A percentile compares a stretch with the other conserved stretches of the same genome.
phyloP scores from a whole-genome alignment of 2,888 invertebrate genomes.

The Bugula neritina region DNA sequence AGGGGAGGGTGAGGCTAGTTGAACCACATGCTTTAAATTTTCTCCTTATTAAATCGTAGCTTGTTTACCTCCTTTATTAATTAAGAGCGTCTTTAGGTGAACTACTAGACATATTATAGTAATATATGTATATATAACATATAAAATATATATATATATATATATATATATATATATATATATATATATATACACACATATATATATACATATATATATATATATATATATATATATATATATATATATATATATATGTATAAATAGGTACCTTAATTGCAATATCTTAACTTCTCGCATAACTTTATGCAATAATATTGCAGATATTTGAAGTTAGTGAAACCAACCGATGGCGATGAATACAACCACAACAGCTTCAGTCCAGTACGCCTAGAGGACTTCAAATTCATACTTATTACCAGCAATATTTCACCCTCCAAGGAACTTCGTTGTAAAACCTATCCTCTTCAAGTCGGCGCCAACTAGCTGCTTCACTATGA shows the following conservation, averaged over 20 bases:
- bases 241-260: background rate
- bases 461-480: too few relatives aligned
- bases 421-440: too few relatives aligned
- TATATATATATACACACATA: background rate
- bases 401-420: constrained; percentile 29
- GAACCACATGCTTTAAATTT: too few relatives aligned
- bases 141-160: background rate
- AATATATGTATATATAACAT: background rate
- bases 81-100: too few relatives aligned
- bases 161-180: background rate
- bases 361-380: constrained; percentile 29
- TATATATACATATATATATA: background rate
- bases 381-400: constrained; percentile 27
- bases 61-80: too few relatives aligned
- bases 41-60: too few relatives aligned
- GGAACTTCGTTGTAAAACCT: too few relatives aligned
- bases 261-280: background rate
- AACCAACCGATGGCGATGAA: constrained; percentile 28
- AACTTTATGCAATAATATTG: too few relatives aligned
- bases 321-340: constrained; percentile 28
- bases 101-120: too few relatives aligned
- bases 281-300: too few relatives aligned
- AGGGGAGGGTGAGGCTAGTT: too few relatives aligned
- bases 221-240: background rate
- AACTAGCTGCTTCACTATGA: too few relatives aligned